Base-by-base conservation (phyloP, 2,113 vertebrate genomes). In the Python bivittatus region DNA sequence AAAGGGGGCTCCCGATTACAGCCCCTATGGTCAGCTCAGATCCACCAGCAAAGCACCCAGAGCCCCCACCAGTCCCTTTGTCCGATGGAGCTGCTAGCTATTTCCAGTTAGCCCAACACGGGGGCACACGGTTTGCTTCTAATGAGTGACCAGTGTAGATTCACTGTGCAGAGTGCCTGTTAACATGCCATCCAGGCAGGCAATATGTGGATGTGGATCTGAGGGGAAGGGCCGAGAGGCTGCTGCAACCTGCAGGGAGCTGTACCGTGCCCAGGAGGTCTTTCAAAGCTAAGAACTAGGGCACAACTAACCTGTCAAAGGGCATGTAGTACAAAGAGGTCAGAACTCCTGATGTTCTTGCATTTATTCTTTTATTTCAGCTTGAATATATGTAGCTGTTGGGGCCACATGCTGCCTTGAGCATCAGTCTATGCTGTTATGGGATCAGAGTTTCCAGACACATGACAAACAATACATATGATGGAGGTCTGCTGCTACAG, bases 361-460 rank as follows among this genome's bases (percentile, higher is more conserved):
- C 92, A 91, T 93, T 56, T 83, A 84, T 68, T 12, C 52, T 85
- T 61, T 60, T 20, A 89, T 68, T 83, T 60, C 54, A 48, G 48
- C 48, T 12, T 90, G 68, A 96, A 95, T 95, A 96, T 97, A 93
- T 93, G 91, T 88, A 96, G 96, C 96, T 92, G 93, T 68, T 93
- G 90, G 94, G 94, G 97, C 97, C 97, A 96, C 96, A 96, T 93
- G 97, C 94, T 94, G 97, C 96, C 60, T 88, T 53, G 25, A 96
- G 95, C 96, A 95, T 91, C 95, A 84, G 91, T 92, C 92, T 89
- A 93, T 92, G 90, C 88, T 64, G 1, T 96, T 96, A 96, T 96
- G 84, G 95, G 97, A 96, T 90, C 54, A 88, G 96, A 97, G 97
- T 95, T 96, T 95, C 95, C 96, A 92, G 95, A 96, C 96, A 96